These are phyloP conservation scores for Campaea margaritaria DNA, from an alignment of 2,888 invertebrate species.

Conservation along the genomic window DNA sequence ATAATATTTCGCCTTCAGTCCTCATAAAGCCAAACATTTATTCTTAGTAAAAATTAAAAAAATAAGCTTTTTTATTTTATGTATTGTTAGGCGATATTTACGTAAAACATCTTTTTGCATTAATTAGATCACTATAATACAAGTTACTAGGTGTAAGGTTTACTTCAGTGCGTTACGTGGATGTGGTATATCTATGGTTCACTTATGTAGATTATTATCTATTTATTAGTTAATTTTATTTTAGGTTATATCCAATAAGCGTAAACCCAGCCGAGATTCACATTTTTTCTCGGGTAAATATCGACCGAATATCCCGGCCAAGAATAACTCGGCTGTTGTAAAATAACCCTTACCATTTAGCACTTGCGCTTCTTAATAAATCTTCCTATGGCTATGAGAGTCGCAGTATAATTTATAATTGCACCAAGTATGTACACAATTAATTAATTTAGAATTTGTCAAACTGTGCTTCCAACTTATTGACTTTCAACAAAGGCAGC, in stretches of 20 bases:
- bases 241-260: background rate
- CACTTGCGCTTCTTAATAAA: background rate
- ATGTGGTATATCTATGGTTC: background rate
- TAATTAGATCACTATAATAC: slow-evolving; percentile 5
- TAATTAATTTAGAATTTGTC: slow-evolving; percentile 21
- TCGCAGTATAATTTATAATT: slow-evolving; percentile 16
- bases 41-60: slow-evolving; percentile 9
- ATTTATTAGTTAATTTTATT: background rate
- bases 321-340: background rate
- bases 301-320: background rate
- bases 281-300: background rate
- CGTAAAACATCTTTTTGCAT: slow-evolving; percentile 4
- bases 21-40: slow-evolving; percentile 6
- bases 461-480: slow-evolving; percentile 16
- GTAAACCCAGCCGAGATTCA: background rate
- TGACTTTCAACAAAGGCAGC: slow-evolving; percentile 21
- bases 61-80: slow-evolving; percentile 4
- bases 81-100: slow-evolving; percentile 7
- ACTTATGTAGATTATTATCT: background rate
- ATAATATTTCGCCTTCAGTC: slow-evolving; percentile 8
- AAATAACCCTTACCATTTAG: background rate
- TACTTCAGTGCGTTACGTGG: background rate
- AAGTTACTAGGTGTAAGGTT: background rate
- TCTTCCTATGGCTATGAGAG: background rate
- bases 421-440: slow-evolving; percentile 26